These are phyloP conservation scores for Serranus cabrilla DNA, from an alignment of 2,797 vertebrate genomes.

Conservation along the genomic window DNA sequence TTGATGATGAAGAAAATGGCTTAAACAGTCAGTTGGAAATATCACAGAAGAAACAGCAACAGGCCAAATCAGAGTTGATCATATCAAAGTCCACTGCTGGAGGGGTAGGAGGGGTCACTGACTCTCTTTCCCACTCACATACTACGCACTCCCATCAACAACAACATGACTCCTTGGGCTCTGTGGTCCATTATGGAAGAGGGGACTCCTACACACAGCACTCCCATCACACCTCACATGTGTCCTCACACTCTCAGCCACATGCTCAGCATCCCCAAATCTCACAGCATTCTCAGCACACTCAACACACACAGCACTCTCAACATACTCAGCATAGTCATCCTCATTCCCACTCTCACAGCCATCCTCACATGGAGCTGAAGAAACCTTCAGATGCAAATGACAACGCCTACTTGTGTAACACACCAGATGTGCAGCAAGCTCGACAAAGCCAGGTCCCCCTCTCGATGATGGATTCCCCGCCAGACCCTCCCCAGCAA, in stretches of 20 bases:
- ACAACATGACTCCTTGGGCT: conserved; percentile 74
- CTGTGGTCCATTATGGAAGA: conserved; percentile 81
- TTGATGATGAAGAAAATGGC: conserved; percentile 65
- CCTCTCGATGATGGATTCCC: conserved; percentile 85
- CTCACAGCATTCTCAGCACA: conserved; percentile 79
- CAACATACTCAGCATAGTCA: conserved; percentile 82
- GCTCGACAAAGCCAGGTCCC: conserved; percentile 82
- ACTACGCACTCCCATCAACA: conserved; percentile 72
- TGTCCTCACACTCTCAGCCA: conserved; percentile 84
- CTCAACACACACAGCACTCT: conserved; percentile 77
- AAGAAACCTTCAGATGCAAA: conserved; percentile 87
- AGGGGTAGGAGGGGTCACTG: conserved; percentile 71
- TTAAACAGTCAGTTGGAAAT: conserved; percentile 88
- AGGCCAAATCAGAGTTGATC: conserved; percentile 71
- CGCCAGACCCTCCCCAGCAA: conserved; percentile 84
- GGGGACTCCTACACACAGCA: conserved; percentile 81
- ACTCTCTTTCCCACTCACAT: conserved; percentile 76
- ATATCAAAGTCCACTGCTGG: conserved; percentile 83
- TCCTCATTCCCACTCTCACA: conserved; percentile 71
- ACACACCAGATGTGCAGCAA: conserved; percentile 82
- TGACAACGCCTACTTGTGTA: conserved; percentile 83
- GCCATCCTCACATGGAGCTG: conserved; percentile 85
- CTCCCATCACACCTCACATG: conserved; percentile 78
- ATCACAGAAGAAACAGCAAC: conserved; percentile 88
- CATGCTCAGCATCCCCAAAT: conserved; percentile 81